These are phyloP conservation scores for Lathronympha strigana DNA, from an alignment of 2,888 invertebrate species.

Conservation along the genomic window DNA sequence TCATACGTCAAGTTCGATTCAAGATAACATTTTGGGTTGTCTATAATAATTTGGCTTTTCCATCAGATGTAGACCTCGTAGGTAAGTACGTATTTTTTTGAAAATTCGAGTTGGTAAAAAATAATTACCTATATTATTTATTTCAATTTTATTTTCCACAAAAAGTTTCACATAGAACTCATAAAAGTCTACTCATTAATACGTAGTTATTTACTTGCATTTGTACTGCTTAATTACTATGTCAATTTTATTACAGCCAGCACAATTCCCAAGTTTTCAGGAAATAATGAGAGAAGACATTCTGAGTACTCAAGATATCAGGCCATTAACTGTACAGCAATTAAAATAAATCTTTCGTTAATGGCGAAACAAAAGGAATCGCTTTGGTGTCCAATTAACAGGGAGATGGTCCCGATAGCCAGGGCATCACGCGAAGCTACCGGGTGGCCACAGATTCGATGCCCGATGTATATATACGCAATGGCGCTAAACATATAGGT, in stretches of 20 bases:
- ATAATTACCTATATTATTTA: too few relatives aligned
- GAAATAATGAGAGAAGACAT: conserved; percentile 10
- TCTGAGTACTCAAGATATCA: conserved; percentile 19
- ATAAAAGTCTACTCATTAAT: too few relatives aligned
- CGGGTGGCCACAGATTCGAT: conserved; percentile 23
- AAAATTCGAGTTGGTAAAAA: too few relatives aligned
- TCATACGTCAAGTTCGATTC: background rate
- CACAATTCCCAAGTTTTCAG: background rate
- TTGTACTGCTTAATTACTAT: conserved; percentile 1
- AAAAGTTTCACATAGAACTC: too few relatives aligned
- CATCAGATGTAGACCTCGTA: too few relatives aligned
- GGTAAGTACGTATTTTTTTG: too few relatives aligned
- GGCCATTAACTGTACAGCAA: conserved; percentile 28
- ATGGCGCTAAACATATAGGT: background rate
- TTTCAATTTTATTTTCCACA: too few relatives aligned
- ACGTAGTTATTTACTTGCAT: too few relatives aligned
- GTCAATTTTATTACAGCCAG: background rate
- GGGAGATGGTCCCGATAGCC: conserved; percentile 23
- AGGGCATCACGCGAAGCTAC: conserved; percentile 30
- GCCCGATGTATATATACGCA: background rate
- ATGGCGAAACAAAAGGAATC: conserved; percentile 25
- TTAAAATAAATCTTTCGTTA: conserved; percentile 38
- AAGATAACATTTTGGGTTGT: background rate
- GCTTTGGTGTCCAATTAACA: conserved; percentile 33
- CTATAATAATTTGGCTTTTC: too few relatives aligned